phyloP scores from a whole-genome alignment of 92 coral and sea anemone species.

The Phenganax stokvisi region DNA sequence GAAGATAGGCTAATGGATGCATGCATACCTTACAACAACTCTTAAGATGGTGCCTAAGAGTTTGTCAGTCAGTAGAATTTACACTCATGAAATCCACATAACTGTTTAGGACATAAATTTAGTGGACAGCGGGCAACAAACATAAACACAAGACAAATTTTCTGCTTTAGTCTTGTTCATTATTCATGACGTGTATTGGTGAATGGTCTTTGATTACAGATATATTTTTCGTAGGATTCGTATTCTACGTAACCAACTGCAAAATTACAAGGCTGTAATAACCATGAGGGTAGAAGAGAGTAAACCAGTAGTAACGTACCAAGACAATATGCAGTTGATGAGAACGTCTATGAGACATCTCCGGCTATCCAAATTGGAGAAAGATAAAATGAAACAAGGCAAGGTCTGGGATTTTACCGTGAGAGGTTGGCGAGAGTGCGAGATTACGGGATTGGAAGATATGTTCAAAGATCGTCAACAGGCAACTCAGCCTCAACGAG shows the following conservation, averaged over 20 bases:
- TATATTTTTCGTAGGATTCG: neutral
- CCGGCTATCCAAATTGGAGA: conserved; percentile 26
- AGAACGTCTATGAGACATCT: conserved; percentile 33
- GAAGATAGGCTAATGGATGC: too few relatives aligned
- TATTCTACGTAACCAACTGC: conserved; percentile 1
- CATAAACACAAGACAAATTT: too few relatives aligned
- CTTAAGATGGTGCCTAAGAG: too few relatives aligned
- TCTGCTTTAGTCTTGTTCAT: neutral
- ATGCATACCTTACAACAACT: too few relatives aligned
- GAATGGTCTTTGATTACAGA: neutral
- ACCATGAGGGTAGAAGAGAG: conserved; percentile 3
- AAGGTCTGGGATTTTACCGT: conserved; percentile 3
- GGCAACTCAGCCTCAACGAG: conserved; percentile 30
- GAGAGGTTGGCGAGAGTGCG: conserved; percentile 33
- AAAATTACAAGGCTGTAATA: conserved; percentile 8
- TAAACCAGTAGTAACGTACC: conserved; percentile 19
- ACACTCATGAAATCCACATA: too few relatives aligned
- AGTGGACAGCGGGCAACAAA: too few relatives aligned
- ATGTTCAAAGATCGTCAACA: conserved; percentile 12
- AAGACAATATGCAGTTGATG: conserved; percentile 41
- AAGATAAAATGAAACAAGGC: conserved; percentile 24
- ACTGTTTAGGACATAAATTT: too few relatives aligned
- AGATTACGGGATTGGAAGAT: conserved; percentile 26
- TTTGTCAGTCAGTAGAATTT: too few relatives aligned
- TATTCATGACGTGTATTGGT: neutral